Evolutionary conservation across 2,113 vertebrate genomes (phyloP).

Genomic region (Agelaius tricolor): DNA sequence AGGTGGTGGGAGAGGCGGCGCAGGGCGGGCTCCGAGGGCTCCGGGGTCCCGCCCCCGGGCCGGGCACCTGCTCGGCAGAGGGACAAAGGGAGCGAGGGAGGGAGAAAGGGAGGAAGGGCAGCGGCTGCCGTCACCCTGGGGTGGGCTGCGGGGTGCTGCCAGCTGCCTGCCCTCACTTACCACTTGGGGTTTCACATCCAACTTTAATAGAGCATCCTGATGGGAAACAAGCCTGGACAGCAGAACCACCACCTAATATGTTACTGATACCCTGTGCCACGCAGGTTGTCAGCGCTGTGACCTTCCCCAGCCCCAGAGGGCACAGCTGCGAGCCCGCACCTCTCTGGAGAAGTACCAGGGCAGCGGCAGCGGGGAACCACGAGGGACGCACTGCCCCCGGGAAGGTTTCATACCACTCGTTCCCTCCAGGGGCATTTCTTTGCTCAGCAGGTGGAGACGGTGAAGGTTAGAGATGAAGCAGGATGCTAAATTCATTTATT

Average conservation of each 20-base stretch:
- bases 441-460: fast-evolving
- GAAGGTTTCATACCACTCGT: fast-evolving
- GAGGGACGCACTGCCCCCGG: not conserved
- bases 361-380: fast-evolving
- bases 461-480: not conserved
- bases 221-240: not conserved
- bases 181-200: fast-evolving
- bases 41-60: not conserved
- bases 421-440: not conserved
- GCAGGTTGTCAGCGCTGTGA: fast-evolving
- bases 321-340: not conserved
- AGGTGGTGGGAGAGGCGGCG: slow-evolving; percentile 81
- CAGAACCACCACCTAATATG: fast-evolving
- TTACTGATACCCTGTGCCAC: not conserved
- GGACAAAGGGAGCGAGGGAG: fast-evolving
- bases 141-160: fast-evolving
- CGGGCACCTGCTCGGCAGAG: not conserved
- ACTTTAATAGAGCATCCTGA: not conserved
- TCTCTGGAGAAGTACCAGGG: not conserved
- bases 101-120: not conserved
- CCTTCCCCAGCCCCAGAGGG: not conserved
- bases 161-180: not conserved
- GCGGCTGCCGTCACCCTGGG: not conserved
- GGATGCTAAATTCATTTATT: not conserved
- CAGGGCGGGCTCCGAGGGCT: slow-evolving; percentile 77